Evolutionary conservation across 2,888 invertebrate genomes (phyloP), one percentile per base, ranked within the genome.

Genomic region (Zhuqinia jingwanae): DNA sequence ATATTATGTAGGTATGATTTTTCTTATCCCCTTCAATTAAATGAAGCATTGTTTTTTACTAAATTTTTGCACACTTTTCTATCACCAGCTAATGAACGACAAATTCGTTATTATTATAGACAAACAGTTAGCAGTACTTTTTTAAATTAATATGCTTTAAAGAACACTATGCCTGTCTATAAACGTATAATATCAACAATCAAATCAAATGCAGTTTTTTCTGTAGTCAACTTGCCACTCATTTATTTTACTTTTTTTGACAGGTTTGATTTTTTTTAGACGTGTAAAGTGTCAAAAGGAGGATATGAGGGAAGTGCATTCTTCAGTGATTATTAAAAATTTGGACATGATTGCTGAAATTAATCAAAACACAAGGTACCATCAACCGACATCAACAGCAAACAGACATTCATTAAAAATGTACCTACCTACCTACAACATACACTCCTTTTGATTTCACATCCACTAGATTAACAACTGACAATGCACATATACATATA

Each of bases 181-280:
- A 25, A 42, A 60, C n/a, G 30, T 36, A 20, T n/a, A 20, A 42
- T 36, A 77, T 13, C 30, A 45, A 17, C 42, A 42, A 13, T n/a
- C 36, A 58, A 58, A 11, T 20, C 58, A 76, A 70, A 36, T 36
- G 36, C 36, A 36, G n/a, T n/a, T n/a, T n/a, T 73, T 53, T 6
- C 1, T 17, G n/a, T 8, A 53, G 17, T 11, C 15, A 79, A 60
- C 45, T 60, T 60, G 73, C 73, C 15, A 75, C 82, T 22, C 82
- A 82, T 82, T 82, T 75, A 82, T 80, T 82, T 82, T 45, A n/a
- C n/a, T 30, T 75, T 58, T 60, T 63, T 63, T 82, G 82, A 82
- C 82, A 82, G 82, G n/a, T n/a, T 63, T 75, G 82, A 73, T 63
- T 82, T 63, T 75, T 82, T 75, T 75, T 75, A 63, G 20, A 22